A percentile compares a stretch with the other conserved stretches of the same genome.
Evolutionary conservation across 2,113 vertebrate genomes (phyloP).

Genomic region (Cynocephalus volans): DNA sequence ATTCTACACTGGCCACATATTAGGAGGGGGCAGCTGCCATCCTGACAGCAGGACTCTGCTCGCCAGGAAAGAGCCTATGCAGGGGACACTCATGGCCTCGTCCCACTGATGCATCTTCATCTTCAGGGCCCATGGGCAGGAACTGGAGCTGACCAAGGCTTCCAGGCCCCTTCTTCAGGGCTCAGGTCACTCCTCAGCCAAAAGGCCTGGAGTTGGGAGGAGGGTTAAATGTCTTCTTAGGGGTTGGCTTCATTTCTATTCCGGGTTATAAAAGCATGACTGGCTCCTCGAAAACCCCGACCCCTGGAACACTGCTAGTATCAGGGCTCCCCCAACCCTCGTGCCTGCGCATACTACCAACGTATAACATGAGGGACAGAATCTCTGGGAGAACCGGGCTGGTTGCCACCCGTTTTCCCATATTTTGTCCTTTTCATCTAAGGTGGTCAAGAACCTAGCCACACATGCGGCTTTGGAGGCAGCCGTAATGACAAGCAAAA

Average conservation of each 20-base stretch:
- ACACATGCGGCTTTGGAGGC: no score
- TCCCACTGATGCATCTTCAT: background rate
- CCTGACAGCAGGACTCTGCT: background rate
- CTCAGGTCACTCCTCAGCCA: background rate
- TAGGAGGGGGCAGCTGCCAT: no score
- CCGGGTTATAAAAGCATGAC: background rate
- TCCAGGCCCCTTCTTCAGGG: background rate
- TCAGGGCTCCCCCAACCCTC: background rate
- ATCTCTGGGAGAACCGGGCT: no score
- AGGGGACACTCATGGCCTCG: background rate
- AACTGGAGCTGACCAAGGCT: background rate
- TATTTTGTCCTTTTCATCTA: background rate
- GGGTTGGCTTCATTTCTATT: background rate
- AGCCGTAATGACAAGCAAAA: no score
- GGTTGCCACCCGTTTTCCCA: fast-evolving
- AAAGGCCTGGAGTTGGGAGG: no score
- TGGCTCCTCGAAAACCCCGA: background rate
- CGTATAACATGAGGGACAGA: no score
- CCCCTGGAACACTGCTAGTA: background rate
- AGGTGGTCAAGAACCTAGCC: background rate
- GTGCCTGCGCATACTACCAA: fast-evolving
- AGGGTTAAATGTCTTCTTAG: background rate
- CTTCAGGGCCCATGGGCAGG: background rate
- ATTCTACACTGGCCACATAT: background rate
- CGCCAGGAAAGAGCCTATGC: background rate